Base-by-base conservation (phyloP, 37 sponge, comb jelly and placozoan genomes). In the Cladorhizidae sp. region DNA sequence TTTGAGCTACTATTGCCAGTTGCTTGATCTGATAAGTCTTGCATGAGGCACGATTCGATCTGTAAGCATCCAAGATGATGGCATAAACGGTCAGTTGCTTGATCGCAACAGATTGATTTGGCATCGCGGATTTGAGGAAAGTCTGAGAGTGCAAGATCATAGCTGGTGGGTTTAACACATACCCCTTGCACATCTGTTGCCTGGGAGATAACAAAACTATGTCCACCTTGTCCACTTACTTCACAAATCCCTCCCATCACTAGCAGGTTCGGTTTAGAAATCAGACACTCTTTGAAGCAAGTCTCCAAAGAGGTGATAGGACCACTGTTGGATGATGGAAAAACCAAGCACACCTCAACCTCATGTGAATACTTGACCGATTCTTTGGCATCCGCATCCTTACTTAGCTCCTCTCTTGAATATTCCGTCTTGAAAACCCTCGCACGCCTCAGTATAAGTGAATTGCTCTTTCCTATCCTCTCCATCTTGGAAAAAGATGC, bases 241-340 rank as follows among this genome's bases (percentile, higher is more conserved):
- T 65, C 67, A 25, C 55, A 55, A 3, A 33, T 29, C 6, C 74
- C 74, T 45, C 74, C 45, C 74, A 74, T 74, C 29, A 74, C 56
- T 20, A 55, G 25, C 37, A 74, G 31, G 28, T 51, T 33, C 17
- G 32, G 37, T 18, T 22, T 18, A 26, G 74, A 55, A 22, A 20
- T 8, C 49, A 65, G 2, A 18, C 32, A 12, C 11, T 71, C 49
- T 15, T 71, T 23, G 36, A 71, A 41, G 23, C 49, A 41, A 32
- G 57, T 11, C 32, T 33, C 37, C 56, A 74, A 20, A 26, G 74
- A 50, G 26, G 36, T 2, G 12, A 52, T 29, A 35, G 32, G 22
- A 74, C 54, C 38, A 54, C 74, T 54, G 5, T 29, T 11, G 36
- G 57, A 35, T 15, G 35, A 23, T 2, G 74, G 74, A 32, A 74